Conservation (phyloP, 1,140 invertebrate genomes). For the Sycophaga agraensis region DNA sequence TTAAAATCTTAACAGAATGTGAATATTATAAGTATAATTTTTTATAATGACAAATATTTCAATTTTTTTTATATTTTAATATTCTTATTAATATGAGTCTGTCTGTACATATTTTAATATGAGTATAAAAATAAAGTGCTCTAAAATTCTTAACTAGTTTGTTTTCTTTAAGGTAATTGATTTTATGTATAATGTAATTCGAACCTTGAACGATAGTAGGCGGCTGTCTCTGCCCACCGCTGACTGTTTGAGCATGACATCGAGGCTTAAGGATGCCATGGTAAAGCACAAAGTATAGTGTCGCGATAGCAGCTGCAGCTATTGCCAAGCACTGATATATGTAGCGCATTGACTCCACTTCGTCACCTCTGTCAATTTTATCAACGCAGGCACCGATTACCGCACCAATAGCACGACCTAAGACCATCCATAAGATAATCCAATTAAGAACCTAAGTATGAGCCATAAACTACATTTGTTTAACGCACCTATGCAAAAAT, state of each 20-base stretch:
- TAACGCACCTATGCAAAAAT: constrained; percentile 75
- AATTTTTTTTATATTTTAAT: neutral
- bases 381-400: constrained; percentile 62
- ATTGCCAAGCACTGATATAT: constrained; percentile 66
- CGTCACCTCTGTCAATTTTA: constrained; percentile 42
- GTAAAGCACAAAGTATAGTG: constrained; percentile 69
- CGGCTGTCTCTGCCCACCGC: constrained; percentile 58
- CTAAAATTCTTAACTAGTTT: neutral
- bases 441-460: neutral
- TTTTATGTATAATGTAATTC: too few relatives aligned
- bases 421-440: neutral
- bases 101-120: too few relatives aligned
- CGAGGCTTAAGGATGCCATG: constrained; percentile 70
- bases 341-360: constrained; percentile 45
- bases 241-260: constrained; percentile 65
- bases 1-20: too few relatives aligned
- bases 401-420: constrained; percentile 69
- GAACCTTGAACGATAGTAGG: constrained; percentile 55
- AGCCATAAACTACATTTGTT: too few relatives aligned
- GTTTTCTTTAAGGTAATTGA: neutral
- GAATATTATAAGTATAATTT: too few relatives aligned
- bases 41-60: neutral
- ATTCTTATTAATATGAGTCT: neutral
- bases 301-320: constrained; percentile 63
- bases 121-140: neutral